These are phyloP conservation scores for Tachuris rubrigastra DNA, from an alignment of 2,113 vertebrate genomes.

Conservation along the genomic window DNA sequence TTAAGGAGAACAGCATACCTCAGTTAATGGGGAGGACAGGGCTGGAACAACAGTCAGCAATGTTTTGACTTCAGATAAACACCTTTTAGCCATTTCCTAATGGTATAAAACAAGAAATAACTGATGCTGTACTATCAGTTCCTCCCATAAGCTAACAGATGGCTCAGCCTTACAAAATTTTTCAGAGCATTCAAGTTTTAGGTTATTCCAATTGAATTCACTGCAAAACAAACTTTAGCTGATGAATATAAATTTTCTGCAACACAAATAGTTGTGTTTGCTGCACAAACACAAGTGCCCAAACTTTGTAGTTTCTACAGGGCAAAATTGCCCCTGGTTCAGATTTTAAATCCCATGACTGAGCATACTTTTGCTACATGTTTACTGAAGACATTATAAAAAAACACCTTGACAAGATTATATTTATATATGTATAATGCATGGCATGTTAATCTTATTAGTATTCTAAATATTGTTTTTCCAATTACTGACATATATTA, in stretches of 20 bases:
- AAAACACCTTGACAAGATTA: neutral
- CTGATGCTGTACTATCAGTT: neutral
- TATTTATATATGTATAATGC: constrained; percentile 23
- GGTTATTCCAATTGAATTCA: neutral
- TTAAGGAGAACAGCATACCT: constrained; percentile 70
- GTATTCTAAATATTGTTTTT: neutral
- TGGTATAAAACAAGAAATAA: constrained; percentile 43
- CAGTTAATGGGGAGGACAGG: neutral
- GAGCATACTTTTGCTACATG: neutral
- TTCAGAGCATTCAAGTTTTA: constrained; percentile 6
- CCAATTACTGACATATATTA: constrained; percentile 30
- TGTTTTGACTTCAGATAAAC: constrained; percentile 77
- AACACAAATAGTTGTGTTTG: neutral
- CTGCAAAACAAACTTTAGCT: neutral
- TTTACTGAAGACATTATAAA: constrained; percentile 15
- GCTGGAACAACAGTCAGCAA: constrained; percentile 65
- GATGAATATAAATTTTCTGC: neutral
- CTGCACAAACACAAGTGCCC: neutral
- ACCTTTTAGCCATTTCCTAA: constrained; percentile 72
- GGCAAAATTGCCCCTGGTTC: neutral
- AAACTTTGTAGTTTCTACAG: neutral
- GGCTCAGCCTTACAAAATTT: neutral
- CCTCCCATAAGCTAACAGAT: neutral
- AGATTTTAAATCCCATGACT: neutral
- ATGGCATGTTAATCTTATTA: neutral